Base-by-base conservation (phyloP, 1,140 invertebrate genomes). In the Odontomachus brunneus region DNA sequence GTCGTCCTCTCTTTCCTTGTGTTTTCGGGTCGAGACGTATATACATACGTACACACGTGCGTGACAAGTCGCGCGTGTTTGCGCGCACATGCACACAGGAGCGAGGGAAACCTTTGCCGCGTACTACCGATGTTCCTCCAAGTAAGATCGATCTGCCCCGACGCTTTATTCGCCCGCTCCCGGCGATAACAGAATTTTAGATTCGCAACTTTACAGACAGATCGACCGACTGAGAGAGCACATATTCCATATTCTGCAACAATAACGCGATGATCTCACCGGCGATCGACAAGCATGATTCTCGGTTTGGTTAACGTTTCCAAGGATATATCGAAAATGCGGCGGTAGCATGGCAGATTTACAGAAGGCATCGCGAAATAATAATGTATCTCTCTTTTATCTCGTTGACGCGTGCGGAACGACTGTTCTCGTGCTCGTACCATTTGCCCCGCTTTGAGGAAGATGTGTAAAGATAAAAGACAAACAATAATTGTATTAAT, bases 121-220 rank as follows among this genome's bases (percentile, higher is more conserved):
- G 5, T 12, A 57, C 33, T 44, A 57, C 24, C 65, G 22, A 80
- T 71, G 75, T 69, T 69, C 29, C 67, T 49, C 26, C 24, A 57
- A 44, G 26, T 75, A 75, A 74, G 75, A 72, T 80, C 75, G 75
- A 80, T 80, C 65, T 48, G n/a, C 15, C 33, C 22, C 14, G 44
- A 38, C 17, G 69, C 22, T 82, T 82, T 82, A 82, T 82, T 73
- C 78, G 59, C 44, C 62, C 38, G 48, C 69, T 82, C 57, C 33
- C 57, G 55, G 24, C 59, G 44, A 74, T 59, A 82, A 82, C 74
- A 82, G 78, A 82, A 82, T 74, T 73, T 74, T 82, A 69, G 71
- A 72, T 73, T 72, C 59, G 55, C 11, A 48, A 74, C 69, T 49
- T 51, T 49, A 57, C 66, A 80, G 65, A 59, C 75, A 57, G 63